phyloP scores from a whole-genome alignment of 2,113 vertebrate genomes.

The Globicephala melas region DNA sequence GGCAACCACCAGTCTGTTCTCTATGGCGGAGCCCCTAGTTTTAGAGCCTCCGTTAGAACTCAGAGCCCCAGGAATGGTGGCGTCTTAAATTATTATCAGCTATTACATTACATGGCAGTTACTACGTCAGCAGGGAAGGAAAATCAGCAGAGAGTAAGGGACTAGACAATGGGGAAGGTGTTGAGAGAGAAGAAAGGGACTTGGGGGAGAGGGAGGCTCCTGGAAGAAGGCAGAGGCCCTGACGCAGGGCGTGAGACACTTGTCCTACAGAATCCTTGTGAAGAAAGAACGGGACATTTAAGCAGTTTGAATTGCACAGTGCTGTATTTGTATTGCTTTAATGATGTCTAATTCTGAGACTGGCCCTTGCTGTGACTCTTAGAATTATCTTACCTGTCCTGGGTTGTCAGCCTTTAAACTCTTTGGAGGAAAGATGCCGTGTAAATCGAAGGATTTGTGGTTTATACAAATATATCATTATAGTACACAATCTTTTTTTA shows the following conservation, averaged over 20 bases:
- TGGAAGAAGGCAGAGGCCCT: neutral
- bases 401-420: neutral
- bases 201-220: neutral
- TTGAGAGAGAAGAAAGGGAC: neutral
- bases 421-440: neutral
- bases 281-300: neutral
- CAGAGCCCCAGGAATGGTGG: neutral
- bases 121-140: neutral
- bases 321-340: neutral
- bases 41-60: neutral
- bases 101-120: neutral
- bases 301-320: neutral
- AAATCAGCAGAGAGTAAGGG: neutral
- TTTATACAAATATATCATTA: neutral
- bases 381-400: neutral
- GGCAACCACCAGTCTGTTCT: neutral
- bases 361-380: neutral
- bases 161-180: neutral
- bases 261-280: neutral
- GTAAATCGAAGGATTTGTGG: neutral
- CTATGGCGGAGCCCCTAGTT: neutral
- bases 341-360: neutral
- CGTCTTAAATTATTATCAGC: neutral
- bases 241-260: neutral
- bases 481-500: neutral